These are phyloP conservation scores for Diploptera punctata DNA, from an alignment of 2,888 invertebrate genomes.

Conservation along the genomic window DNA sequence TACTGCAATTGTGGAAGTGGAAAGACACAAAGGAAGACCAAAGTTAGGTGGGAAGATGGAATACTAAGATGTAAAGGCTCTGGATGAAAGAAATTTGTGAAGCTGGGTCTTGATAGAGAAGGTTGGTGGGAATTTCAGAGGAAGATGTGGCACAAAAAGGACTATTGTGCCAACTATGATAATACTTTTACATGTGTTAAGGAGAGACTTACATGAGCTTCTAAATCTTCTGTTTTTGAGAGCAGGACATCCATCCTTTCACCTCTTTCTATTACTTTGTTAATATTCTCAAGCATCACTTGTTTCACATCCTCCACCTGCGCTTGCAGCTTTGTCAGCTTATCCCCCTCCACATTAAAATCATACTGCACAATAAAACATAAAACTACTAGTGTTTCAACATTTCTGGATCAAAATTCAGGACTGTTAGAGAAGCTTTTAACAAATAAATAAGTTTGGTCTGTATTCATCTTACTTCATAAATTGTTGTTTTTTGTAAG, in stretches of 20 bases:
- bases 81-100: not conserved
- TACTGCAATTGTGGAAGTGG: no score
- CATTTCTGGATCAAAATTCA: no score
- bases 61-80: not conserved
- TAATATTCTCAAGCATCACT: slow-evolving; percentile 38
- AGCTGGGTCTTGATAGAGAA: not conserved
- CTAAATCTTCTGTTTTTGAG: slow-evolving; percentile 36
- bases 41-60: not conserved
- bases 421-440: no score
- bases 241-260: slow-evolving; percentile 37
- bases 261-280: slow-evolving; percentile 37
- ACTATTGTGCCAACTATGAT: no score
- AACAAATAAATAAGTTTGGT: no score
- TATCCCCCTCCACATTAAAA: slow-evolving; percentile 39
- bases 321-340: slow-evolving; percentile 25
- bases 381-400: not conserved
- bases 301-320: slow-evolving; percentile 40
- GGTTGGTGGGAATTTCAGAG: not conserved
- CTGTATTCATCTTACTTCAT: no score
- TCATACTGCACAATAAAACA: slow-evolving; percentile 29
- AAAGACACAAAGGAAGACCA: not conserved
- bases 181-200: not conserved
- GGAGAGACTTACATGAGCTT: slow-evolving; percentile 19
- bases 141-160: not conserved
- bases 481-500: no score